phyloP scores from a whole-genome alignment of 2,113 vertebrate species.

The Oxygymnocypris stewartii region DNA sequence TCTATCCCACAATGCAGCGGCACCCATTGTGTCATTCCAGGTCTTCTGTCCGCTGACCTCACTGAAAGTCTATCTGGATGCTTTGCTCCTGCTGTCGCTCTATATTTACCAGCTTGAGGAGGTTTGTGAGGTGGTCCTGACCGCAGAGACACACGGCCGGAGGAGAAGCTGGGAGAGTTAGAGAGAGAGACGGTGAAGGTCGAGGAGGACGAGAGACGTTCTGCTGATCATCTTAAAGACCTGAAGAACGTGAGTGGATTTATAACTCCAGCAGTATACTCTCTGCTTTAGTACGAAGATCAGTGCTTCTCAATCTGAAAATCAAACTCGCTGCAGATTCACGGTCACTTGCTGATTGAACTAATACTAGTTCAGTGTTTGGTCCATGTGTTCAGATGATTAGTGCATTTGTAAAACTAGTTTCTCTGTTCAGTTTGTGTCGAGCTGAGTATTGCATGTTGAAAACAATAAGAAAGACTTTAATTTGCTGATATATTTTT shows the following conservation, averaged over 20 bases:
- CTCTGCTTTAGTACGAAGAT: constrained; percentile 5
- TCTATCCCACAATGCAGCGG: constrained; percentile 32
- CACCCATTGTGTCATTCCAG: constrained; percentile 49
- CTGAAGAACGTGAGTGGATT: constrained; percentile 69
- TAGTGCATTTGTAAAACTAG: background rate
- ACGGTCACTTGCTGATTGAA: background rate
- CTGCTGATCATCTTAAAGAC: constrained; percentile 50
- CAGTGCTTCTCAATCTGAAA: background rate
- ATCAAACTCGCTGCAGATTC: background rate
- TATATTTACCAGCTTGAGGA: constrained; percentile 77
- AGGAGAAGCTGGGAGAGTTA: constrained; percentile 6
- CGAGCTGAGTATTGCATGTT: background rate
- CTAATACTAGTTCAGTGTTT: background rate
- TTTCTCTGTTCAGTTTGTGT: background rate
- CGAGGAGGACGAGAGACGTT: constrained; percentile 21
- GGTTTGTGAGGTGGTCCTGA: constrained; percentile 52
- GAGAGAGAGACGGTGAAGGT: constrained; percentile 4
- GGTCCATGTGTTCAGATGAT: background rate
- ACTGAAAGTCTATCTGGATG: constrained; percentile 59
- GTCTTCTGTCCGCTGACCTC: constrained; percentile 45
- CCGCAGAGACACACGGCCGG: background rate
- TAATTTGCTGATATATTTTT: background rate
- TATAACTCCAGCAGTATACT: too few species aligned
- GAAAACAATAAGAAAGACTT: background rate
- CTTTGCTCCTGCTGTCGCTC: constrained; percentile 64